Base-by-base conservation (phyloP, 2,888 invertebrate species). In the Drosophila borealis region DNA sequence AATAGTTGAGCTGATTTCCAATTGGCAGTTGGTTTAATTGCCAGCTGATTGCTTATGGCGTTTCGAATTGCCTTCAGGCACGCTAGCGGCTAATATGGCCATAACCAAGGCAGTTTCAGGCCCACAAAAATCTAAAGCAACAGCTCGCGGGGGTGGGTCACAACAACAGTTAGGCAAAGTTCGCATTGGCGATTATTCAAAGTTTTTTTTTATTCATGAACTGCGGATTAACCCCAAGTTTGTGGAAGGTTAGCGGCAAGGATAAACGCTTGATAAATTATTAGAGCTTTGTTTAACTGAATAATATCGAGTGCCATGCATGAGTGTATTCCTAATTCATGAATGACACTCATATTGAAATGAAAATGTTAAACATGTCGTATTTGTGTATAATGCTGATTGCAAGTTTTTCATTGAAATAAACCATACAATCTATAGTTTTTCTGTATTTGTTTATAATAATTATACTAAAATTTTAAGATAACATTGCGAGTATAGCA, bases 11-110 rank as follows among this genome's bases (percentile, higher is more conserved):
- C 79, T 70, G 82, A 78, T 70, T 73, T 75, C 65, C 65, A 66
- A 69, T 73, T 60, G 78, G 60, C 50, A 56, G 56, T 69, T 41
- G 53, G 54, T 74, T 81, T 83, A 83, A 83, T 83, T 86, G 87
- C 84, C 72, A 60, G 53, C 71, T 76, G 84, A 81, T 83, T 79
- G 83, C 74, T 59, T 82, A 76, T 71, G 68, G 73, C 81, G 34
- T 39, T 64, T 66, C 50, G 55, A 84, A 81, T 83, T 83, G 81
- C 81, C 72, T 73, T 81, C 66, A 67, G 80, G 67, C 83, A 83
- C 84, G 83, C 82, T 64, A 85, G 36, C 55, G 9, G 25, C 51
- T 39, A 60, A 63, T 53, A n/a, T 45, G 50, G 44, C 44, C 49
- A 57, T 45, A 36, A 37, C 39, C 70, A 70, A 70, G 48, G 65